A percentile compares a stretch with the other conserved stretches of the same genome.
Evolutionary conservation across 2,797 vertebrate species (phyloP).

Genomic region (Pangasius mekongensis): DNA sequence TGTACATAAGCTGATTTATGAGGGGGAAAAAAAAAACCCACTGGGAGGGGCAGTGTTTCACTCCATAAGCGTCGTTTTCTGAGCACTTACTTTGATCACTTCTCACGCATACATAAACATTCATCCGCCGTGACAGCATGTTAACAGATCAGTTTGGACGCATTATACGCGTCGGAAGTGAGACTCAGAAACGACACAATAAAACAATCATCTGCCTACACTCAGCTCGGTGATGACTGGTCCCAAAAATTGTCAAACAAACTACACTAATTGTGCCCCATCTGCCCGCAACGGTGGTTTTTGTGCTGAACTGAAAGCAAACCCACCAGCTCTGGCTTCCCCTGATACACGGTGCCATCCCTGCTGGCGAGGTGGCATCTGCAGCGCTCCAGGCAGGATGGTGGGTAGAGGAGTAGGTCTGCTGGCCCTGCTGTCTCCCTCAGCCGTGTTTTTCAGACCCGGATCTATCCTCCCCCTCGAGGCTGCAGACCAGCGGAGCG

Average conservation of each 20-base stretch:
- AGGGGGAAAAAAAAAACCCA: not conserved
- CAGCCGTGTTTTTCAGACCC: slow-evolving; percentile 63
- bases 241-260: slow-evolving; percentile 28
- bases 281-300: slow-evolving; percentile 43
- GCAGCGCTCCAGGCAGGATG: slow-evolving; percentile 78
- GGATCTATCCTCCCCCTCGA: slow-evolving; percentile 27
- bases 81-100: slow-evolving; percentile 51
- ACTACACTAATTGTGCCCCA: slow-evolving; percentile 39
- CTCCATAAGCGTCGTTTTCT: slow-evolving; percentile 44
- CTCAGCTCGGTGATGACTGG: slow-evolving; percentile 28
- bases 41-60: slow-evolving; percentile 25
- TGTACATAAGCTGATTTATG: slow-evolving; percentile 53
- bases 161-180: not conserved
- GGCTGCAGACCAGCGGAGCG: slow-evolving; percentile 47
- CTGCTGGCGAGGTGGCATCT: slow-evolving; percentile 76
- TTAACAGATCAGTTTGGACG: slow-evolving; percentile 39
- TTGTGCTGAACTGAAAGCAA: slow-evolving; percentile 26
- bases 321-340: slow-evolving; percentile 59
- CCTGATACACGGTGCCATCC: slow-evolving; percentile 61
- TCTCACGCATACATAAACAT: slow-evolving; percentile 33
- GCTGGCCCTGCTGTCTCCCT: slow-evolving; percentile 77
- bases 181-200: slow-evolving; percentile 1
- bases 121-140: slow-evolving; percentile 17
- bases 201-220: slow-evolving; percentile 34
- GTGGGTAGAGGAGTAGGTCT: slow-evolving; percentile 72